A percentile compares a stretch with the other conserved stretches of the same genome.
These are phyloP conservation scores for Discoglossus pictus DNA, from an alignment of 2,797 vertebrate genomes.

Conservation along the genomic window DNA sequence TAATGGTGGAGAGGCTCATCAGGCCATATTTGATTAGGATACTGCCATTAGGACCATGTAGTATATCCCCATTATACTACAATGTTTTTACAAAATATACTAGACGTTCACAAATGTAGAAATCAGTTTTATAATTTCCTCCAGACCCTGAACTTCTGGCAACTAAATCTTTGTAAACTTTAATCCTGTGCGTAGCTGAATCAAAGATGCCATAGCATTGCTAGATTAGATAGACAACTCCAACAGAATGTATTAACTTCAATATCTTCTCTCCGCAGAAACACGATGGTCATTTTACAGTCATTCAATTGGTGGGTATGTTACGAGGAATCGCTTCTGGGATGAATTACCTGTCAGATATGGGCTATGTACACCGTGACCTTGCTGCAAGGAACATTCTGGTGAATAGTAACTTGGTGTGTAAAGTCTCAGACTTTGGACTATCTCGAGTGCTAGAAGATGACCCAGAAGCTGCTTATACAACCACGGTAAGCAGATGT, in stretches of 20 bases:
- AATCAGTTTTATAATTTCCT: too few relatives aligned
- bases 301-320: conserved; percentile 80
- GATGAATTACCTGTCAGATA: conserved; percentile 95
- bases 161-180: too few relatives aligned
- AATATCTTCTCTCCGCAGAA: conserved; percentile 64
- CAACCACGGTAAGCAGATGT: conserved; percentile 84
- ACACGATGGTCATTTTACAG: conserved; percentile 78
- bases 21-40: too few relatives aligned
- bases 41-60: too few relatives aligned
- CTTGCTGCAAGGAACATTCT: conserved; percentile 93
- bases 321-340: conserved; percentile 78
- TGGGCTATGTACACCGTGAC: conserved; percentile 94
- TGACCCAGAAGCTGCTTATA: conserved; percentile 93
- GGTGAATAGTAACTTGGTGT: conserved; percentile 95
- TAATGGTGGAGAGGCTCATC: too few relatives aligned
- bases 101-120: too few relatives aligned
- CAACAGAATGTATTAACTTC: conserved; percentile 27
- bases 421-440: conserved; percentile 95
- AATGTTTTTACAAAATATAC: too few relatives aligned
- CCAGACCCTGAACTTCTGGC: too few relatives aligned
- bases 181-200: too few relatives aligned
- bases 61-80: too few relatives aligned
- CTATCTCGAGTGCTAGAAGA: conserved; percentile 92
- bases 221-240: too few relatives aligned
- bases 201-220: too few relatives aligned